These are phyloP conservation scores for Cuculus canorus DNA, from an alignment of 2,797 vertebrate species.

Conservation along the genomic window DNA sequence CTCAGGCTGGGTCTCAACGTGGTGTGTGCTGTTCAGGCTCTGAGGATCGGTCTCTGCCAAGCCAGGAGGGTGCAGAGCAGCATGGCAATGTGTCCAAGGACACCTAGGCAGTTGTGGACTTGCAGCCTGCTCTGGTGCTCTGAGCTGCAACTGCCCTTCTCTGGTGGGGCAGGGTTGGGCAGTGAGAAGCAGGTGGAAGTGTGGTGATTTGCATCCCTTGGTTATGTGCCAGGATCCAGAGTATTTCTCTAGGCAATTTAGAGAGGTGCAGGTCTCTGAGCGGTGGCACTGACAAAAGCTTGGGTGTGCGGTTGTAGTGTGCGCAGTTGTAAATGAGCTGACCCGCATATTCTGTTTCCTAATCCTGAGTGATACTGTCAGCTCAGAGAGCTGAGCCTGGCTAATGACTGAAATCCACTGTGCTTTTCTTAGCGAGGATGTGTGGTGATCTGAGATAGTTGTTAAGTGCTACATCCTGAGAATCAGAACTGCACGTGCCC, in stretches of 20 bases:
- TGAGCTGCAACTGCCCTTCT: neutral
- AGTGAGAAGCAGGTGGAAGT: neutral
- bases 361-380: slow-evolving; percentile 65
- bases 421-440: slow-evolving; percentile 61
- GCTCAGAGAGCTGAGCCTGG: slow-evolving; percentile 61
- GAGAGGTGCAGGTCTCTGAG: neutral
- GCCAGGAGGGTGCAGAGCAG: neutral
- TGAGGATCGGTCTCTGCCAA: neutral
- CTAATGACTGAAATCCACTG: slow-evolving; percentile 65
- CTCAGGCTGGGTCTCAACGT: neutral
- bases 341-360: slow-evolving; percentile 64
- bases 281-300: neutral
- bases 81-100: rapidly evolving
- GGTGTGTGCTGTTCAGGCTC: neutral
- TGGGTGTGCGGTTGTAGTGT: slow-evolving; percentile 24
- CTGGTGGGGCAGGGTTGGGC: neutral
- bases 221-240: neutral
- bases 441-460: slow-evolving; percentile 65
- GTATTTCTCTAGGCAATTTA: neutral
- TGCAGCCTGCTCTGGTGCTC: neutral
- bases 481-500: slow-evolving; percentile 45
- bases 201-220: neutral
- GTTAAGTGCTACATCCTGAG: slow-evolving; percentile 48
- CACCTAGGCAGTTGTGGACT: neutral
- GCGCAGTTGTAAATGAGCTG: neutral